Evolutionary conservation across 2,888 invertebrate genomes (phyloP), one percentile per base, ranked within the genome.

Genomic region (Ectemnius cavifrons): DNA sequence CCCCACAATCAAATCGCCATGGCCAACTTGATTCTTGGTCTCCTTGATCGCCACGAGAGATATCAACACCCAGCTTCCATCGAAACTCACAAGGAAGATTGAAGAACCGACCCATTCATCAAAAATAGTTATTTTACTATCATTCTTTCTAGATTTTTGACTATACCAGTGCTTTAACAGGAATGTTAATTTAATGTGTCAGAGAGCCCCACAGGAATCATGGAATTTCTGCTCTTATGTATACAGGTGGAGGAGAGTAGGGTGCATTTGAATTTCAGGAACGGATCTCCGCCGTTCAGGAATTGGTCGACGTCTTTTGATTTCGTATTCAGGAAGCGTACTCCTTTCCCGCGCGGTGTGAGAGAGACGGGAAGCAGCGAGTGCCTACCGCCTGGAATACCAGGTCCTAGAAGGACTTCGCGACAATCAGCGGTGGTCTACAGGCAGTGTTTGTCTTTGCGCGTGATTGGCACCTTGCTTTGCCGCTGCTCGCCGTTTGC

Each of bases 381-480:
- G 71, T 66, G 79, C 78, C 85, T 84, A 77, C 71, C 72, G 71
- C 63, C 78, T 85, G 85, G 86, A 86, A 84, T 82, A 84, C 87
- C 60, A 70, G 81, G 71, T 78, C 73, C 77, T 81, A 73, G 83
- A 79, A 82, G 82, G 81, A 82, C 79, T 75, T 81, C 65, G 82
- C 84, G 80, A 85, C 89, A 89, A 89, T 89, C 89, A 89, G 84
- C 84, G 86, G 84, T 86, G 88, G 88, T 88, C 89, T 85, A 83
- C 85, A 85, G 87, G 79, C 83, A 83, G 81, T 89, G 88, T 89
- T 89, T 89, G 88, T 87, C 88, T 89, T 89, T 86, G 89, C 88
- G 87, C 89, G 89, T 89, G 89, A 89, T 89, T 89, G 89, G 89
- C 89, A 88, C 89, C 88, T 88, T 82, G 86, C 85, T 85, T 85